Evolutionary conservation across 1,140 invertebrate species (phyloP).

Genomic region (Saxidomus purpurata): DNA sequence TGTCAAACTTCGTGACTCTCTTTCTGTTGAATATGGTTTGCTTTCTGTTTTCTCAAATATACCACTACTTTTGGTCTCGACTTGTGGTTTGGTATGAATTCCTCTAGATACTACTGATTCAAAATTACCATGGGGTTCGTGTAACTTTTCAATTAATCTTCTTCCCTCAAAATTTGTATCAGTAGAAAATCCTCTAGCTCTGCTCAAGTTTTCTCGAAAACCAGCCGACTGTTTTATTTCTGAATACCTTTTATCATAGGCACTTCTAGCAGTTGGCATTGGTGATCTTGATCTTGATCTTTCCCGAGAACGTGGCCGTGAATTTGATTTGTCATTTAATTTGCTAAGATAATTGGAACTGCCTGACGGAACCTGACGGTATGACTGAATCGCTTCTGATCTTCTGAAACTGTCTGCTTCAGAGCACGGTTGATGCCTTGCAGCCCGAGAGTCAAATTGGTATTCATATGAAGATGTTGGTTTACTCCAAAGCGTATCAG

Average conservation of each 20-base stretch:
- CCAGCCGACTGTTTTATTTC: neutral
- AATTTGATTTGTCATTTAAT: conserved; percentile 29
- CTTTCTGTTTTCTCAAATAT: neutral
- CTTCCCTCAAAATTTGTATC: neutral
- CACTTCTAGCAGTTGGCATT: neutral
- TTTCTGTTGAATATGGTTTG: neutral
- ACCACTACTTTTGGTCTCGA: no score
- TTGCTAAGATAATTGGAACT: conserved; percentile 4
- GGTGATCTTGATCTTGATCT: conserved; percentile 43
- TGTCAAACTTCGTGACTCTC: conserved; percentile 11
- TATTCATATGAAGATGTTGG: no score
- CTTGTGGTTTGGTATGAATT: neutral
- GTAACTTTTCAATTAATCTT: neutral
- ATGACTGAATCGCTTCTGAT: neutral
- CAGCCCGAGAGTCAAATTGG: no score
- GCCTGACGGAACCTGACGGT: neutral
- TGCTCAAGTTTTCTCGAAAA: neutral
- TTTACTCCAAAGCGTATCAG: neutral
- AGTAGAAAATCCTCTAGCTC: neutral
- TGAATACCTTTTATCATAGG: neutral
- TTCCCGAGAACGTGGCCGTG: conserved; percentile 17
- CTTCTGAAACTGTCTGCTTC: no score
- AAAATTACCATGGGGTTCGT: neutral
- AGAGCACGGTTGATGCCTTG: no score
- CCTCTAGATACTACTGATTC: neutral